A percentile compares a stretch with the other conserved stretches of the same genome.
Conservation (phyloP, 2,797 vertebrate species). For the Macropodus opercularis region DNA sequence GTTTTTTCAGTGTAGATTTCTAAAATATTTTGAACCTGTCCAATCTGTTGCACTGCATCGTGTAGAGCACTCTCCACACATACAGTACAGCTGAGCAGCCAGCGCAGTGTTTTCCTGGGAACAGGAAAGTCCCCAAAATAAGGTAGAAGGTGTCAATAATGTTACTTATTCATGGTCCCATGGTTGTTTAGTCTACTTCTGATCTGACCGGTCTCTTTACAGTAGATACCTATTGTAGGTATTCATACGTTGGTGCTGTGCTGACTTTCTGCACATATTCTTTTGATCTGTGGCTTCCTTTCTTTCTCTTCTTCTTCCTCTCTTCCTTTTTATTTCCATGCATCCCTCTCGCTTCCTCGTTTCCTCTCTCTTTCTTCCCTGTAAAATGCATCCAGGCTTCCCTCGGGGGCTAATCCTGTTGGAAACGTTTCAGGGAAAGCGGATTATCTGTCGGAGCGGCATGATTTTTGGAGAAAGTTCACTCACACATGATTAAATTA, state of each 20-base stretch:
- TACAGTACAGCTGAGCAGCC: not conserved
- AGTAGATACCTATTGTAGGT: too few species aligned
- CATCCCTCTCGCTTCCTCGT: constrained; percentile 9
- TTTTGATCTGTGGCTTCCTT: not conserved
- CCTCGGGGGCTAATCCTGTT: constrained; percentile 79
- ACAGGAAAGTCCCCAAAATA: not conserved
- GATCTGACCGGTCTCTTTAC: too few species aligned
- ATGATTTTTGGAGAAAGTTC: constrained; percentile 80
- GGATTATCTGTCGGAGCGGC: constrained; percentile 79
- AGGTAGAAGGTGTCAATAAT: not conserved
- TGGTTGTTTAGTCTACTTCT: not conserved
- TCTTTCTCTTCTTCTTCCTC: constrained; percentile 3
- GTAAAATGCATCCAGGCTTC: constrained; percentile 70
- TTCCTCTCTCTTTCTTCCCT: constrained; percentile 43
- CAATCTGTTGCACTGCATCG: not conserved
- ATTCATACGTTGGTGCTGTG: too few species aligned
- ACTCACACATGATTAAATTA: constrained; percentile 83
- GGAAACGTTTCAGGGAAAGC: constrained; percentile 82
- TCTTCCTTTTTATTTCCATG: constrained; percentile 6
- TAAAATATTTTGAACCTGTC: too few species aligned
- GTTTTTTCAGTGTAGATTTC: too few species aligned
- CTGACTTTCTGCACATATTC: too few species aligned
- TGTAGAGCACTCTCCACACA: not conserved
- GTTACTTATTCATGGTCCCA: not conserved
- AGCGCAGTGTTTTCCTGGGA: not conserved